Percentiles rank a stretch among this genome's conserved stretches.
These are phyloP conservation scores for Ictalurus punctatus DNA, from an alignment of 2,113 vertebrate genomes.

Conservation along the genomic window DNA sequence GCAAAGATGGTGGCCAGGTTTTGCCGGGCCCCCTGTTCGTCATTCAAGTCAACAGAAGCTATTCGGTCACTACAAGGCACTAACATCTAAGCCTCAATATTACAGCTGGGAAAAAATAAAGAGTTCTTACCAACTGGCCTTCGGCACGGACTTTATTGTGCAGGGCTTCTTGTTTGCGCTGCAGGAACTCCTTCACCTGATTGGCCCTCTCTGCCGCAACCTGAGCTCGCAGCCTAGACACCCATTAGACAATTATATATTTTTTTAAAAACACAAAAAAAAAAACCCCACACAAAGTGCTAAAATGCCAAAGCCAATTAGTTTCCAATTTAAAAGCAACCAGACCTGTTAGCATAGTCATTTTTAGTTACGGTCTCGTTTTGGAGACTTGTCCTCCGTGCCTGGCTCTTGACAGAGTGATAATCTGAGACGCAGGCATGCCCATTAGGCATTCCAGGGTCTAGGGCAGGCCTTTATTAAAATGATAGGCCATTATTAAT, in stretches of 20 bases:
- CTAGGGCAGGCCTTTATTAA: conserved; percentile 65
- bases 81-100: neutral
- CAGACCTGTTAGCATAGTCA: conserved; percentile 72
- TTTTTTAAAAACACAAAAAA: neutral
- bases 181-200: conserved; percentile 94
- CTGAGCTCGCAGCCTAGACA: conserved; percentile 79
- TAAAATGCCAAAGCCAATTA: neutral
- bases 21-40: conserved; percentile 93
- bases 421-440: conserved; percentile 69
- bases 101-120: neutral
- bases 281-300: neutral
- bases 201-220: conserved; percentile 76
- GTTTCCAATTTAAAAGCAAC: neutral
- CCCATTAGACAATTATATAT: neutral
- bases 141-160: conserved; percentile 96
- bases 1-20: conserved; percentile 87
- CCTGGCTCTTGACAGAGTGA: conserved; percentile 77
- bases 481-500: neutral
- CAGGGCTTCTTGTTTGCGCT: conserved; percentile 91
- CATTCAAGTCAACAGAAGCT: conserved; percentile 84
- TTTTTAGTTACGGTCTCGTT: conserved; percentile 80
- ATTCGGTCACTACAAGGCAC: conserved; percentile 20
- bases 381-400: conserved; percentile 72
- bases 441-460: conserved; percentile 72
- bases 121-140: conserved; percentile 88